Conservation (phyloP, 2,113 vertebrate genomes). For the Gobius niger region DNA sequence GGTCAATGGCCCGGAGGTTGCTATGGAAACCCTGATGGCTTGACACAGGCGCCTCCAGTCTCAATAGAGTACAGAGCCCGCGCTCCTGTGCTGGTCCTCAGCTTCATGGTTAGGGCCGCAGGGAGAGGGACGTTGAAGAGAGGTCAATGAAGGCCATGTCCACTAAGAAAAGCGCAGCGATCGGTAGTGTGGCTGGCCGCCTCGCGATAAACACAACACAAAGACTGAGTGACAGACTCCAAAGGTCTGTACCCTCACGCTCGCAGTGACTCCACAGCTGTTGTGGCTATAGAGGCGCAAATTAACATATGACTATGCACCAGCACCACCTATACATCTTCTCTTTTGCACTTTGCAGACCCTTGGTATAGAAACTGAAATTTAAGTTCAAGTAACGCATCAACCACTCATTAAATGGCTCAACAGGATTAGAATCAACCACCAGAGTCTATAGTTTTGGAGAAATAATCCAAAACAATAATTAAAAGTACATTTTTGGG, state of each 20-base stretch:
- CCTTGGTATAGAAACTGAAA: no score
- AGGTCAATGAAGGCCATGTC: slow-evolving; percentile 11
- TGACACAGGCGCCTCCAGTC: slow-evolving; percentile 19
- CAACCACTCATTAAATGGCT: no score
- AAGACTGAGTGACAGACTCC: neutral
- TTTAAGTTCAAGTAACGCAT: no score
- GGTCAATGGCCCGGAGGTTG: slow-evolving; percentile 43
- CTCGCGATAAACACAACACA: slow-evolving; percentile 22
- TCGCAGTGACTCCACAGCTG: neutral
- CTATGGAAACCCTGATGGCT: slow-evolving; percentile 48
- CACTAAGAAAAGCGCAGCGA: slow-evolving; percentile 19
- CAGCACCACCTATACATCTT: neutral
- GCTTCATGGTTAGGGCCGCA: slow-evolving; percentile 9
- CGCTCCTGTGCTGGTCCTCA: neutral
- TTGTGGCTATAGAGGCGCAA: neutral
- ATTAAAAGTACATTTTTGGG: no score
- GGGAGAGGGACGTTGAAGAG: neutral
- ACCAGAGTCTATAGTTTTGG: no score
- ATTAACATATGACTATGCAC: neutral
- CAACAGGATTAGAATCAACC: no score
- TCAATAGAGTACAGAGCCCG: slow-evolving; percentile 15
- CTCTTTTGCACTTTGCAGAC: neutral
- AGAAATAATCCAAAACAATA: no score
- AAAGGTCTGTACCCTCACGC: slow-evolving; percentile 6
- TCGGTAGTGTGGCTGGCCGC: slow-evolving; percentile 26